Conservation (phyloP, 2,888 invertebrate genomes). For the Plagiodera versicolora region DNA sequence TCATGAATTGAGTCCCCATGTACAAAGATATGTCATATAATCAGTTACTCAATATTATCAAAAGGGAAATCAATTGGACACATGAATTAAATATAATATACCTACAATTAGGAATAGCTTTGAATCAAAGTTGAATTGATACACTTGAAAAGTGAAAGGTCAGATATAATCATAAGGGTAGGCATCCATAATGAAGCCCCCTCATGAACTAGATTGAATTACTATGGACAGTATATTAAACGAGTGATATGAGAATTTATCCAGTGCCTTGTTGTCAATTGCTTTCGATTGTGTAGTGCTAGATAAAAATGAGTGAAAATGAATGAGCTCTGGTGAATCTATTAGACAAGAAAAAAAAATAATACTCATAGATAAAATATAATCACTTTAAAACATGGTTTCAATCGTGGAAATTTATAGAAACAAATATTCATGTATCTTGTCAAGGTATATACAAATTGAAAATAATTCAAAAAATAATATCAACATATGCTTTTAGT, state of each 20-base stretch:
- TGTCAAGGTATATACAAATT: slow-evolving; percentile 8
- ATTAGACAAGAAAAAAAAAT: too few relatives aligned
- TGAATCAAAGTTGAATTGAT: background rate
- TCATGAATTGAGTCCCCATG: too few relatives aligned
- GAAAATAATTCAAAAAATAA: slow-evolving; percentile 19
- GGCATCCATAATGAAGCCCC: background rate
- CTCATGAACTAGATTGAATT: background rate
- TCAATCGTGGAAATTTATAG: too few relatives aligned
- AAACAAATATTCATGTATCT: background rate
- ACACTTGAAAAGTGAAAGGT: background rate
- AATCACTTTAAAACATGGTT: too few relatives aligned
- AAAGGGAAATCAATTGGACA: background rate
- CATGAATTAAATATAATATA: background rate
- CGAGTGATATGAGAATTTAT: too few relatives aligned
- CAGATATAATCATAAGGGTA: background rate
- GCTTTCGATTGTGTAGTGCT: too few relatives aligned
- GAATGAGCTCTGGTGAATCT: too few relatives aligned
- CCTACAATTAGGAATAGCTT: background rate
- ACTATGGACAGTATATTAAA: background rate
- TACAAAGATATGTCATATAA: too few relatives aligned
- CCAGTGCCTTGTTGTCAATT: too few relatives aligned
- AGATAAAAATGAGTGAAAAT: too few relatives aligned
- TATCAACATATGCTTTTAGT: slow-evolving; percentile 20
- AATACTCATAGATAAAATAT: too few relatives aligned
- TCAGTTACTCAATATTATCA: too few relatives aligned